Conservation (phyloP, 35 echinoderm and acorn worm genomes). For the Holothuria glaberrima region DNA sequence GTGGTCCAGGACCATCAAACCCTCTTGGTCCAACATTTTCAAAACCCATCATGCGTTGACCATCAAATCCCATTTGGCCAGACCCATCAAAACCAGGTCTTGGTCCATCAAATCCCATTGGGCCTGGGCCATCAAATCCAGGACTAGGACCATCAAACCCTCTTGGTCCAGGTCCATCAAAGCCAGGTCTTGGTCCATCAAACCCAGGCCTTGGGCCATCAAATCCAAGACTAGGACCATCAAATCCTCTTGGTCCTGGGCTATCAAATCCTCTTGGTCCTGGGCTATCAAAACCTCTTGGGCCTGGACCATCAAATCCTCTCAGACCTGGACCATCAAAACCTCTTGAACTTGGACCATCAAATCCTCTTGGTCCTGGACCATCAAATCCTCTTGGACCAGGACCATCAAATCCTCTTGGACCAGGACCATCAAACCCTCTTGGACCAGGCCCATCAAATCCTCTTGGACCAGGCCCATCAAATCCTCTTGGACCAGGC, state of each 20-base stretch:
- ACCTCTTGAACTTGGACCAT: no score
- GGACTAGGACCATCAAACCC: slow-evolving; percentile 27
- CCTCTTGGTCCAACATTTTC: background rate
- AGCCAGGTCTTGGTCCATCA: slow-evolving; percentile 3
- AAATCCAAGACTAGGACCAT: background rate
- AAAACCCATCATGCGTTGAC: slow-evolving; percentile 19
- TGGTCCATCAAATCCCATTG: background rate
- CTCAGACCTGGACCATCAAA: no score
- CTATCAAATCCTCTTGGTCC: background rate
- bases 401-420: background rate
- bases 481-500: slow-evolving; percentile 12
- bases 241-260: background rate
- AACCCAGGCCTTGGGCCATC: slow-evolving; percentile 1
- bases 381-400: background rate
- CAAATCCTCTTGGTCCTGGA: no score
- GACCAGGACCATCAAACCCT: background rate
- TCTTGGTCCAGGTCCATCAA: slow-evolving; percentile 50
- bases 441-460: background rate
- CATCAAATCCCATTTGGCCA: slow-evolving; percentile 32
- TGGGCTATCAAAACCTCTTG: slow-evolving; percentile 12
- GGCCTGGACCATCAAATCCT: background rate
- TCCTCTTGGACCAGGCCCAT: slow-evolving; percentile 2
- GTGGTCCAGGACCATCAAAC: slow-evolving; percentile 31
- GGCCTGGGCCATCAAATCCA: slow-evolving; percentile 42
- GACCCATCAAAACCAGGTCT: slow-evolving; percentile 32